Evolutionary conservation across 1,140 invertebrate species (phyloP).

Genomic region (Aphis craccivora): DNA sequence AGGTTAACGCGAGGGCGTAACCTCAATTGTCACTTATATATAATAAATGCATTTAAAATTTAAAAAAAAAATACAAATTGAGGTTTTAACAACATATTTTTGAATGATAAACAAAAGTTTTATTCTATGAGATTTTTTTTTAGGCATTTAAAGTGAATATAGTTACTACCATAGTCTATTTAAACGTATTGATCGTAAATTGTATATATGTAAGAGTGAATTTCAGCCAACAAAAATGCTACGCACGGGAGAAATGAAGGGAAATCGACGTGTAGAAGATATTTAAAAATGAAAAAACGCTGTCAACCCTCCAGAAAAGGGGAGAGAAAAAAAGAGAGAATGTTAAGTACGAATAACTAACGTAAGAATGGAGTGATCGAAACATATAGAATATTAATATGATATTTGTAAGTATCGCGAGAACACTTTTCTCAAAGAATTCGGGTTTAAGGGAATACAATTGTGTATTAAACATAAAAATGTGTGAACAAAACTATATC

Average conservation of each 20-base stretch:
- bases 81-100: background rate
- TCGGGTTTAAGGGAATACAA: background rate
- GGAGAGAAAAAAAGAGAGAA: background rate
- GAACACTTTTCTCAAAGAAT: background rate
- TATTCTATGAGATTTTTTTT: background rate
- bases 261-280: background rate
- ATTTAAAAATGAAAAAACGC: constrained; percentile 1
- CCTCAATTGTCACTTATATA: background rate
- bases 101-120: constrained; percentile 8
- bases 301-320: background rate
- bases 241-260: background rate
- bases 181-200: constrained; percentile 24
- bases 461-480: background rate
- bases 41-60: background rate
- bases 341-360: background rate
- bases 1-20: background rate
- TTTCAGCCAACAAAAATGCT: background rate
- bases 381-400: background rate
- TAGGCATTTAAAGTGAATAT: background rate
- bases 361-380: background rate
- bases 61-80: background rate
- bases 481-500: background rate
- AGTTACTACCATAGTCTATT: constrained; percentile 16
- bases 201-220: constrained; percentile 32
- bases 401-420: background rate